A percentile compares a stretch with the other conserved stretches of the same genome.
These are phyloP conservation scores for Eurypyga helias DNA, from an alignment of 2,113 vertebrate genomes.

Conservation along the genomic window DNA sequence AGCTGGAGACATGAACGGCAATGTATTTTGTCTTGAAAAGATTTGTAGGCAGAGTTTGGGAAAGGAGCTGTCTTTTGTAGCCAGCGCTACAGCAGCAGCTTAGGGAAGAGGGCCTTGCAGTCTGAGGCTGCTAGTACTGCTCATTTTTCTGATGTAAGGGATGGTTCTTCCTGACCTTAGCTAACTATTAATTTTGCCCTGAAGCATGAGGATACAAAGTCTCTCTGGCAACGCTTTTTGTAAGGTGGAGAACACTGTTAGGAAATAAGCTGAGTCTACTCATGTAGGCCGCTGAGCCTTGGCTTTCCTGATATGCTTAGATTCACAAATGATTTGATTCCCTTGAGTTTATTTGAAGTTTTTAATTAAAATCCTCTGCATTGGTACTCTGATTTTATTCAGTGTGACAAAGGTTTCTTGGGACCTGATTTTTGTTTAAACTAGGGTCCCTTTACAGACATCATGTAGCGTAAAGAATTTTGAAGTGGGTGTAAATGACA, in stretches of 20 bases:
- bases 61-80: not conserved
- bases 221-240: not conserved
- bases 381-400: slow-evolving; percentile 44
- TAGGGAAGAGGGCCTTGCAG: not conserved
- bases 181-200: not conserved
- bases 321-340: slow-evolving; percentile 65
- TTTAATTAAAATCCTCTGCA: slow-evolving; percentile 53
- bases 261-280: not conserved
- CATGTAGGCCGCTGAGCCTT: not conserved
- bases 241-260: not conserved
- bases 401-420: slow-evolving; percentile 57
- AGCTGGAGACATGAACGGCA: not conserved
- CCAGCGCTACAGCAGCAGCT: not conserved
- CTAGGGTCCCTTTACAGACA: not conserved
- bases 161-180: not conserved
- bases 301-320: slow-evolving; percentile 54
- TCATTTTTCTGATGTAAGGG: not conserved
- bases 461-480: not conserved
- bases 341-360: slow-evolving; percentile 36
- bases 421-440: slow-evolving; percentile 42
- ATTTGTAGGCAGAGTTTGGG: not conserved
- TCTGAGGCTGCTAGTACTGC: not conserved
- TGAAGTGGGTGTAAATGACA: slow-evolving; percentile 4
- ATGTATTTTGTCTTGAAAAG: not conserved
- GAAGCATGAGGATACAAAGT: not conserved